Base-by-base conservation (phyloP, 2,797 vertebrate species). In the Halcyon chelicuti region DNA sequence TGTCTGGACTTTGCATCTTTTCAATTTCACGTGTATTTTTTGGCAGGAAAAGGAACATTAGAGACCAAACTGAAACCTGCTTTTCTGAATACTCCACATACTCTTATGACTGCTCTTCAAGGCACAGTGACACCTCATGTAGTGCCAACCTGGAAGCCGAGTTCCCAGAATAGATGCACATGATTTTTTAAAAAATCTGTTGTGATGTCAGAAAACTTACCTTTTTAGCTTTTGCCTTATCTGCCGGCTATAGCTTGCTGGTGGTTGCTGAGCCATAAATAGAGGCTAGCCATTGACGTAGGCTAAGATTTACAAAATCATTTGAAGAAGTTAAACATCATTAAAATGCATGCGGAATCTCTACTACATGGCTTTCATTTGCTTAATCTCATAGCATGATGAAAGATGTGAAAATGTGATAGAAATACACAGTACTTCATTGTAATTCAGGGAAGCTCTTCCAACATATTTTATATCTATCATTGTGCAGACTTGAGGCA, bases 181-280 rank as follows among this genome's bases (percentile, higher is more conserved):
- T 51, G 78, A 51, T 60, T 91, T 91, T 63, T 79, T 46, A 4
- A 17, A 49, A 47, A 37, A 92, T 44, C 49, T 28, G 33, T 61
- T 92, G 55, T 97, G 94, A 94, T 93, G 94, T 96, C 92, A 96
- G 88, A 94, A 86, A 94, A 25, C 10, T 93, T 95, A 94, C 79
- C 17, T 81, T 96, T 96, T 96, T 96, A 96, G 94, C 93, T 88
- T 90, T 96, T 95, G 86, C 93, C 93, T 96, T 95, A 95, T 97
- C 85, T 94, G 66, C 93, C 72, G 88, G 79, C 77, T 90, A 35
- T 65, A 93, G 91, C 63, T 91, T 7, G 20, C 72, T 72, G 7
- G 0, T 33, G 40, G 55, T 37, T 90, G 90, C 88, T 81, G 90
- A 92, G 86, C 92, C 76, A 93, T 84, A 93, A 97, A 95, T 90